These are phyloP conservation scores for Pteronura brasiliensis DNA, from an alignment of 2,113 vertebrate species.

Conservation along the genomic window DNA sequence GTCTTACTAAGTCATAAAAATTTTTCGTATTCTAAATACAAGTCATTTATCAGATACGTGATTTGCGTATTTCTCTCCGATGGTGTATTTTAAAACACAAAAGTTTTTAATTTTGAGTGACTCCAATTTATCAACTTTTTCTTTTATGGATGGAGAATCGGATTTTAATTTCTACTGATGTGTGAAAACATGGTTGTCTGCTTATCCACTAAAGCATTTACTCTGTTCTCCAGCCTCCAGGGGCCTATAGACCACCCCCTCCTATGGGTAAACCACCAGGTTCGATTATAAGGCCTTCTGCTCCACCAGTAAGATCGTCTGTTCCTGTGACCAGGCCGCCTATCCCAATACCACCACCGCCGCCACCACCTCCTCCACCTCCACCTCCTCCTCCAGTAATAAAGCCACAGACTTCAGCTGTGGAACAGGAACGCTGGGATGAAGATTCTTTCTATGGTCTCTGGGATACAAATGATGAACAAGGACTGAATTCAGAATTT, in stretches of 20 bases:
- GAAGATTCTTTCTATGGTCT: slow-evolving; percentile 89
- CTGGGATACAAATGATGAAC: slow-evolving; percentile 89
- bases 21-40: background rate
- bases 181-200: background rate
- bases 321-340: slow-evolving; percentile 80
- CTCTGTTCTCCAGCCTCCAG: slow-evolving; percentile 84
- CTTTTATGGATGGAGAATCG: background rate
- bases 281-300: slow-evolving; percentile 73
- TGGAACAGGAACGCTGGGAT: slow-evolving; percentile 87
- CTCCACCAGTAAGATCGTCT: slow-evolving; percentile 78
- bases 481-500: slow-evolving; percentile 84
- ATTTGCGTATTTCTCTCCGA: background rate
- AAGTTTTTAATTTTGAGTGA: slow-evolving; percentile 25
- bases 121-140: background rate
- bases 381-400: slow-evolving; percentile 80
- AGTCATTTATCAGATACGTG: background rate
- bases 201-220: slow-evolving; percentile 73
- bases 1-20: background rate
- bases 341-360: slow-evolving; percentile 76
- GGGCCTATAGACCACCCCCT: slow-evolving; percentile 84
- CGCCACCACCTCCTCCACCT: slow-evolving; percentile 73
- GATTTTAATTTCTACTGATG: slow-evolving; percentile 25
- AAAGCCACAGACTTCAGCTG: slow-evolving; percentile 79
- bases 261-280: slow-evolving; percentile 81
- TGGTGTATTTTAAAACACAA: background rate